Evolutionary conservation across 2,888 invertebrate genomes (phyloP), one percentile per base, ranked within the genome.

Genomic region (Orthosia gothica): DNA sequence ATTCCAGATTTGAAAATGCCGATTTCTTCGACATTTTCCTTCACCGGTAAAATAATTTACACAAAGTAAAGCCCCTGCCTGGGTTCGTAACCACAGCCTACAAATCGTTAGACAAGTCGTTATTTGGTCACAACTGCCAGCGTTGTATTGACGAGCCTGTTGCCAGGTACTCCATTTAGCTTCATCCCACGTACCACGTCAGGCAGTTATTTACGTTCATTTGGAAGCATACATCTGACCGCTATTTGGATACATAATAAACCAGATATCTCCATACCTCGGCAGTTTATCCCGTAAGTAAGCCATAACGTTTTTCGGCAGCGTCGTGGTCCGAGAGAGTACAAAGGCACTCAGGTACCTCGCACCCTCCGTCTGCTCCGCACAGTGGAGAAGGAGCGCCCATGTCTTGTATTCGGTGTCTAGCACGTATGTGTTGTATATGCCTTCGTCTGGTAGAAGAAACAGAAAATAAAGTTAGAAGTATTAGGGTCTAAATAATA

Each of bases 391-490:
- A 47, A 99, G 95, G 59, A 99, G 94, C 0, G 98, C 97, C 98
- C 98, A 99, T 2, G 98, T 98, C 74, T 97, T 97, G 92, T 98
- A 98, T 91, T 99, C 98, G 0, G 98, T 98, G 90, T 99, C 99
- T 86, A 99, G 92, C 0, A 99, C 98, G 91, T 98, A 99, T 0
- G 99, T 99, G 90, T 99, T 99, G 95, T 99, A 99, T 82, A 98
- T 97, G 16, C 98, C 99, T 93, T 98, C 98, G 93, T 98, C 98
- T 98, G 92, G 54, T 95, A 94, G 79, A 70, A 9, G 20, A 67
- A 65, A 23, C 13, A 50, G 12, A n/a, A 11, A n/a, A n/a, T 49
- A 47, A 3, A 23, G 3, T 45, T 45, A 32, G 18, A 9, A 16
- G 5, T n/a, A 45, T 13, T 52, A 23, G 40, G 20, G 40, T 55